Evolutionary conservation across 2,113 vertebrate species (phyloP).

Genomic region (Serilophus lunatus): DNA sequence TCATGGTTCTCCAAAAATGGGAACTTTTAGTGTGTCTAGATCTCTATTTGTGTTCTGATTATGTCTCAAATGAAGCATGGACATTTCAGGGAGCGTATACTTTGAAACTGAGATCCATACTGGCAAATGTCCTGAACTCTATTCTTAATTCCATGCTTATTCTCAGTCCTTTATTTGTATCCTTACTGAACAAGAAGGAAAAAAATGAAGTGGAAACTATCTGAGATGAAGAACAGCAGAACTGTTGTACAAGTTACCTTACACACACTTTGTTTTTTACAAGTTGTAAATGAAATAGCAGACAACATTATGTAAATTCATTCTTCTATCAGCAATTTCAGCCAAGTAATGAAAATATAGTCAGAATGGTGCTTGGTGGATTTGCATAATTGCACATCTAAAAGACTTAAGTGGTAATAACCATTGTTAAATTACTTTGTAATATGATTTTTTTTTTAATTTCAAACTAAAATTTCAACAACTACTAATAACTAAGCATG

Average conservation of each 20-base stretch:
- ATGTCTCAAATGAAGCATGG: background rate
- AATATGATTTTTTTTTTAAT: background rate
- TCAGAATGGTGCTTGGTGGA: background rate
- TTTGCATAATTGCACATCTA: background rate
- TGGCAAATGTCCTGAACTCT: background rate
- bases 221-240: background rate
- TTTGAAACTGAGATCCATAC: background rate
- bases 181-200: background rate
- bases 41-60: background rate
- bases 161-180: background rate
- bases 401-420: slow-evolving; percentile 4
- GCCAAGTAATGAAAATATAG: background rate
- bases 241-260: background rate
- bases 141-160: background rate
- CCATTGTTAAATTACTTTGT: slow-evolving; percentile 14
- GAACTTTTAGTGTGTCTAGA: background rate
- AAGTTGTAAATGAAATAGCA: background rate
- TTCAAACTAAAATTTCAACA: background rate
- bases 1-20: background rate
- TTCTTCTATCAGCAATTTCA: background rate
- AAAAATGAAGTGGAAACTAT: background rate
- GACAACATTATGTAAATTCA: background rate
- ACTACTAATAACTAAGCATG: background rate
- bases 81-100: background rate
- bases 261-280: background rate